Evolutionary conservation across 2,888 invertebrate species (phyloP), one percentile per base, ranked within the genome.

Genomic region (Sisyra nigra): DNA sequence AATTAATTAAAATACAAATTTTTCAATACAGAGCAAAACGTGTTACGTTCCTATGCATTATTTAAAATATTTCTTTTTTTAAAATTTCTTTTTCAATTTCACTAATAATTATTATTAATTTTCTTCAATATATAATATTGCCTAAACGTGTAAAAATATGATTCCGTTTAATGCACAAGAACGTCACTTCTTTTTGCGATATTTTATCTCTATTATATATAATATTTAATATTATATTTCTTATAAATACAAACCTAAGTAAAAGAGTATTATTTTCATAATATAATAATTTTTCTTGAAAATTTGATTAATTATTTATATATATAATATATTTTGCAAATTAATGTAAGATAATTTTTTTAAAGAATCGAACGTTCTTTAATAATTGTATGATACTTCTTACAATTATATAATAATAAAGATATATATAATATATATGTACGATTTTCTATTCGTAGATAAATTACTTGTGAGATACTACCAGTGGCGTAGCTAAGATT

Each of bases 61-160:
- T 24, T 24, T 24, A 5, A 24, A 24, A 24, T 24, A 24, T 24
- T 3, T 24, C 24, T 24, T 24, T 24, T 3, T 24, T 24, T 24
- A 9, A 15, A 35, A 35, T 35, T 35, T 37, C 11, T 18, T 37
- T 13, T 37, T n/a, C 15, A 37, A 37, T 14, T 37, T 37, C 18
- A 14, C 15, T 37, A 31, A 4, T 29, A 13, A 14, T 40, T 40
- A 30, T 40, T 31, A 11, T 31, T 30, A 29, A 40, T 40, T 40
- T 31, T 31, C 31, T 11, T 31, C 13, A 18, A 31, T 32, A 14
- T 40, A 31, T 40, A 14, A 40, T 31, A 40, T 40, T 40, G 40
- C 40, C 40, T 40, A 40, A 40, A 40, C 40, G 40, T 40, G 40
- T 40, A 40, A 40, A 40, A 40, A 40, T 40, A 40, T 40, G 10